Evolutionary conservation across 1,140 invertebrate species (phyloP), one percentile per base, ranked within the genome.

Genomic region (Stegodyphus dumicola): DNA sequence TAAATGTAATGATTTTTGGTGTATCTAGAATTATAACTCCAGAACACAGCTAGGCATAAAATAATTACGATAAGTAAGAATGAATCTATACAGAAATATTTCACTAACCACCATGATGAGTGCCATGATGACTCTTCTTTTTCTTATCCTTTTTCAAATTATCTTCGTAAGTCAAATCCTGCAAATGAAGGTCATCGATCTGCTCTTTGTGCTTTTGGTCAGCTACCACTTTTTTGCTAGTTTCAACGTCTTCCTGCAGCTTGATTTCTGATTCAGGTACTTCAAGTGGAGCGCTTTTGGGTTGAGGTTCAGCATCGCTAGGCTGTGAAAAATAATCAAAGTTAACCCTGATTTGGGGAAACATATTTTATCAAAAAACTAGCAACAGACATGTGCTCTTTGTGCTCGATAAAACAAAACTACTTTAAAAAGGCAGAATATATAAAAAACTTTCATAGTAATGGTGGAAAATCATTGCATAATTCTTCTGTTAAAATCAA

Each of bases 71-170:
- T 33, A 33, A 33, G 33, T 1, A 1, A 33, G 33, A 33, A 33
- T 33, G 33, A 33, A 33, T 33, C 1, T 33, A 33, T 33, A 33
- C 33, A 33, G 33, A 33, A 33, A 33, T 33, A 33, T 60, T 60
- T 7, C 7, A 73, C 48, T 71, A 11, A 81, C 78, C 78, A 49
- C 69, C 54, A 52, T 81, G 78, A 11, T 71, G 69, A 11, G n/a
- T 17, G 1, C 51, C 65, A 54, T 70, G 77, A 7, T 60, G 53
- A n/a, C 52, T 17, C 53, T 76, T 76, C 33, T 80, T 80, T n/a
- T 81, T 81, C 78, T 81, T 81, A 11, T 84, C 80, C 49, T 84
- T 84, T 48, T 84, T 84, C 56, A 84, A 49, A 15, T 48, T 75
- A 10, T 84, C 80, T 54, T 84, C 80, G 2, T 66, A 84, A 54